Percentiles rank a stretch among this genome's conserved stretches.
phyloP scores from a whole-genome alignment of 1,140 invertebrate species.

The Oppia nitens region DNA sequence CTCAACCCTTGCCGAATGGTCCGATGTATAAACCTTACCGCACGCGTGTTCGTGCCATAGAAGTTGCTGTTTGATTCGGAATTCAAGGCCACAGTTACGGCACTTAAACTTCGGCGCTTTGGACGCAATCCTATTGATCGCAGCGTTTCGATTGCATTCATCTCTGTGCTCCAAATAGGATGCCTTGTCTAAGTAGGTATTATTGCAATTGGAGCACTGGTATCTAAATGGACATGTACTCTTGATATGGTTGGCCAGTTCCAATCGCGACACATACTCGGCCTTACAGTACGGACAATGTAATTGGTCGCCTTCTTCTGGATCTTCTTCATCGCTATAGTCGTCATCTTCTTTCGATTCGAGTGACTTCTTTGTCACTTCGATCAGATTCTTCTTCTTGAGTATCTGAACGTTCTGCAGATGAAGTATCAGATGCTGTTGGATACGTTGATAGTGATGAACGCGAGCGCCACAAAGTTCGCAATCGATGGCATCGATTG shows the following conservation, averaged over 20 bases:
- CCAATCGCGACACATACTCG: background rate
- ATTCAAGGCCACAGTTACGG: slow-evolving; percentile 23
- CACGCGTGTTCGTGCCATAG: slow-evolving; percentile 7
- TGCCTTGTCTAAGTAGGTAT: slow-evolving; percentile 1
- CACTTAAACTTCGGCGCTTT: slow-evolving; percentile 20
- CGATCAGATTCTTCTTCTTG: background rate
- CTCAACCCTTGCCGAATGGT: background rate
- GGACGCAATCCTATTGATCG: background rate
- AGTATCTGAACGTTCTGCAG: background rate
- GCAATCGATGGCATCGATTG: background rate
- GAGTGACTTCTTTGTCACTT: background rate
- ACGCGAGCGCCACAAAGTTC: background rate
- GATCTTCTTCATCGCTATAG: background rate
- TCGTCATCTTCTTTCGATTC: background rate
- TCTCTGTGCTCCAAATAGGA: slow-evolving; percentile 1
- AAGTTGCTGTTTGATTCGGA: slow-evolving; percentile 23
- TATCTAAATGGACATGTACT: slow-evolving; percentile 1
- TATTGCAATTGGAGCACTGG: background rate
- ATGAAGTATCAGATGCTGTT: slow-evolving; percentile 5
- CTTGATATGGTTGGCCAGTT: background rate
- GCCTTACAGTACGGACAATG: slow-evolving; percentile 8
- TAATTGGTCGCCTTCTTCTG: background rate
- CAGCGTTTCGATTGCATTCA: background rate
- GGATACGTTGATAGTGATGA: slow-evolving; percentile 3
- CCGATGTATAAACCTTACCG: slow-evolving; percentile 5